Percentiles rank a stretch among this genome's conserved stretches.
Evolutionary conservation across 2,113 vertebrate genomes (phyloP).

Genomic region (Oryzias curvinotus): DNA sequence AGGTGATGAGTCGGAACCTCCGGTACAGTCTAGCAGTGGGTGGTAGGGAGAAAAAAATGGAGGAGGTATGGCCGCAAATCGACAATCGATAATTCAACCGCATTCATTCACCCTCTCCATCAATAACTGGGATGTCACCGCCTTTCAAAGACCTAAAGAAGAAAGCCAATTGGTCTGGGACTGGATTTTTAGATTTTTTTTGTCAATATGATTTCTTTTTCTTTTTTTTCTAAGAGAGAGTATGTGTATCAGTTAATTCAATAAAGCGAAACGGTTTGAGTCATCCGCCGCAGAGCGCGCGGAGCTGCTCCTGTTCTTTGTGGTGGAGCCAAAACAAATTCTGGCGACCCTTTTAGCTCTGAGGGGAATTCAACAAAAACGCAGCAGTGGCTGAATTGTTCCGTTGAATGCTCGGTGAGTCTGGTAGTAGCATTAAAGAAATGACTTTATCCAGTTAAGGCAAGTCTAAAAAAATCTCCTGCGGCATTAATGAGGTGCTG

Average conservation of each 20-base stretch:
- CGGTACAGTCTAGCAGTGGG: constrained; percentile 26
- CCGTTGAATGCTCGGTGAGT: neutral
- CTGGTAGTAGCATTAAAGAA: neutral
- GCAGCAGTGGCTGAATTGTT: neutral
- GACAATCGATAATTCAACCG: constrained; percentile 75
- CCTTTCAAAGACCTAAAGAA: constrained; percentile 8
- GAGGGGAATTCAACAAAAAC: neutral
- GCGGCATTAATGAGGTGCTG: constrained; percentile 59
- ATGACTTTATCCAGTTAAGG: constrained; percentile 6
- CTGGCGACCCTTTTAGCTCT: constrained; percentile 6
- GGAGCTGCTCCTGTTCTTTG: constrained; percentile 57
- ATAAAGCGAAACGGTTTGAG: constrained; percentile 64
- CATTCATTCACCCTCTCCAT: constrained; percentile 69
- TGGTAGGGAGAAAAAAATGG: constrained; percentile 35
- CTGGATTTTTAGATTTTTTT: neutral
- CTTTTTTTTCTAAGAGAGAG: neutral
- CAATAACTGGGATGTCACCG: constrained; percentile 55
- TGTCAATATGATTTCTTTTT: neutral
- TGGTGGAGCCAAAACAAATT: constrained; percentile 27
- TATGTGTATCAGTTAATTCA: constrained; percentile 51
- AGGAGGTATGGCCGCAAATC: constrained; percentile 66
- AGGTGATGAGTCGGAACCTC: constrained; percentile 35
- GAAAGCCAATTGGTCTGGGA: neutral
- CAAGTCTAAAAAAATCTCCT: constrained; percentile 48
- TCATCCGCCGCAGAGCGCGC: constrained; percentile 66